Evolutionary conservation across 2,113 vertebrate species (phyloP).

Genomic region (Oryzias celebensis): DNA sequence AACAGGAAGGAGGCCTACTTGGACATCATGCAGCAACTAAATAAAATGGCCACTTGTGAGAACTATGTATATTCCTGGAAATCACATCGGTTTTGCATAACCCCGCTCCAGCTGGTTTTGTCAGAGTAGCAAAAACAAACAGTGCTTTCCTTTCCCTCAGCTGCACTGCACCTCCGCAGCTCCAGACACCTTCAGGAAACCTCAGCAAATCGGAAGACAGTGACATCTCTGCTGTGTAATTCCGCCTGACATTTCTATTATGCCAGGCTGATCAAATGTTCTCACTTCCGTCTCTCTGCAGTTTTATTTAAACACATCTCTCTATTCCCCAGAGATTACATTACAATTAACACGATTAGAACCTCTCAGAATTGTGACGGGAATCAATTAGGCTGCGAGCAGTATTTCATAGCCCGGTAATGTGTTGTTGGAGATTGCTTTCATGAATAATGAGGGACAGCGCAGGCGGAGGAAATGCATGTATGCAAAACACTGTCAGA

Average conservation of each 20-base stretch:
- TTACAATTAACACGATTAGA: constrained; percentile 91
- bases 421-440: constrained; percentile 81
- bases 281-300: constrained; percentile 45
- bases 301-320: constrained; percentile 81
- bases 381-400: constrained; percentile 91
- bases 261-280: constrained; percentile 72
- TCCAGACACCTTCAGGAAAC: too few species aligned
- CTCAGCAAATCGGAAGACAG: constrained; percentile 17
- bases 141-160: too few species aligned
- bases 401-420: constrained; percentile 73
- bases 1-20: constrained; percentile 43
- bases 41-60: constrained; percentile 24
- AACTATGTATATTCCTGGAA: constrained; percentile 16
- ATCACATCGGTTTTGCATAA: constrained; percentile 13
- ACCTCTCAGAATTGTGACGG: constrained; percentile 88
- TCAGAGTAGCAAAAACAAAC: too few species aligned
- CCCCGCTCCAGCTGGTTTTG: too few species aligned
- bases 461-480: constrained; percentile 72
- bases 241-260: constrained; percentile 77
- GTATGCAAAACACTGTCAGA: constrained; percentile 82
- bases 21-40: constrained; percentile 38
- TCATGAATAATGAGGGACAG: constrained; percentile 88
- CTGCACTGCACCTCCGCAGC: too few species aligned
- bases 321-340: constrained; percentile 84
- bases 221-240: constrained; percentile 63